These are phyloP conservation scores for Amphiprion ocellaris DNA, from an alignment of 2,113 vertebrate genomes.

Conservation along the genomic window DNA sequence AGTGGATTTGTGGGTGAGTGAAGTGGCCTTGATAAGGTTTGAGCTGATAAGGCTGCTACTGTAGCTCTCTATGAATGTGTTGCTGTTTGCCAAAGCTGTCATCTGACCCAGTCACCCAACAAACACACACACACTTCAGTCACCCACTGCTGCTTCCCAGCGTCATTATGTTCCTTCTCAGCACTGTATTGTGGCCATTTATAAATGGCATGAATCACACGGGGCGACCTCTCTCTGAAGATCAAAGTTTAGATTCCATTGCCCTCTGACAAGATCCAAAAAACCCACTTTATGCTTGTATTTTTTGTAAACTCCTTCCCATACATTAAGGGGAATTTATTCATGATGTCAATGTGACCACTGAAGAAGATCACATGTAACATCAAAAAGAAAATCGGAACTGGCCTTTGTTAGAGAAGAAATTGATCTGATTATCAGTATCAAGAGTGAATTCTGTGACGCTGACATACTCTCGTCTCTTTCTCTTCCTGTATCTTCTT, in stretches of 20 bases:
- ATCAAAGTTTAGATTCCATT: neutral
- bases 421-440: slow-evolving; percentile 10
- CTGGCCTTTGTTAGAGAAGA: neutral
- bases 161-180: slow-evolving; percentile 14
- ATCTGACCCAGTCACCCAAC: slow-evolving; percentile 43
- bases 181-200: slow-evolving; percentile 28
- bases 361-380: neutral
- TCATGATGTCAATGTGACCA: neutral
- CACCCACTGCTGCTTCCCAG: neutral
- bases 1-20: neutral
- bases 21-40: slow-evolving; percentile 7
- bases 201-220: slow-evolving; percentile 10
- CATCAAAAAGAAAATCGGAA: neutral
- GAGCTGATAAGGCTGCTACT: slow-evolving; percentile 54
- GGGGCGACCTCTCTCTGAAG: neutral
- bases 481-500: neutral
- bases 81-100: slow-evolving; percentile 51
- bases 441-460: neutral
- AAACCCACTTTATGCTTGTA: neutral
- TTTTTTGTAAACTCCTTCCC: too few species aligned
- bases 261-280: too few species aligned
- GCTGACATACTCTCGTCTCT: slow-evolving; percentile 11
- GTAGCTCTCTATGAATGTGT: slow-evolving; percentile 22
- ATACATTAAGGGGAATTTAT: neutral
- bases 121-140: slow-evolving; percentile 19